Percentiles rank a stretch among this genome's conserved stretches.
Evolutionary conservation across 2,888 invertebrate genomes (phyloP).

Genomic region (Euphydryas editha): DNA sequence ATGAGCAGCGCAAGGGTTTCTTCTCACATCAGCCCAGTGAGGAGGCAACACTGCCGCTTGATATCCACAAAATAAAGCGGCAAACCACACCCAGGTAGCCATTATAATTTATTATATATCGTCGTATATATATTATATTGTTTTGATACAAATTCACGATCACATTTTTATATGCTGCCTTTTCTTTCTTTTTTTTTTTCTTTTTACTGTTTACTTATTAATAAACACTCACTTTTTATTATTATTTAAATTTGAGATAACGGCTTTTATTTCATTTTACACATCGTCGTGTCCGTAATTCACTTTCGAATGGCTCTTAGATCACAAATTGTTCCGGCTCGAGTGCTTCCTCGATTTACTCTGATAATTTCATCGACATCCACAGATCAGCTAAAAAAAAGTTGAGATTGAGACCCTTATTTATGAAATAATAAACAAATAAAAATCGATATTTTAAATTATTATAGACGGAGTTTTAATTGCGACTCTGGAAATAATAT

Average conservation of each 20-base stretch:
- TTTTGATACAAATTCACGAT: constrained; percentile 12
- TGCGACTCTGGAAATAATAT: too few species aligned
- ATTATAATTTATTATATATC: constrained; percentile 52
- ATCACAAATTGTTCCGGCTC: constrained; percentile 34
- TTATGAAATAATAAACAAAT: neutral
- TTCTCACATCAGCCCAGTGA: constrained; percentile 92
- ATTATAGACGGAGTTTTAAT: neutral
- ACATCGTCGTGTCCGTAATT: constrained; percentile 32
- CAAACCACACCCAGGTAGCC: constrained; percentile 72
- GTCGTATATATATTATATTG: too few species aligned
- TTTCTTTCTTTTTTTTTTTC: neutral
- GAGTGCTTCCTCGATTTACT: constrained; percentile 30
- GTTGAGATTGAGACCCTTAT: constrained; percentile 1
- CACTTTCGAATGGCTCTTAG: constrained; percentile 36
- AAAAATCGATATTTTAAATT: neutral
- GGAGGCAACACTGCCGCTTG: constrained; percentile 89
- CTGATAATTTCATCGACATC: constrained; percentile 32
- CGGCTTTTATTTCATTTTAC: constrained; percentile 30
- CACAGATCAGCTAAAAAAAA: constrained; percentile 17
- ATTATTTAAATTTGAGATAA: constrained; percentile 11
- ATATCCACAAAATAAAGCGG: constrained; percentile 70
- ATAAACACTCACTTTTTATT: constrained; percentile 6
- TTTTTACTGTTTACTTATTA: neutral
- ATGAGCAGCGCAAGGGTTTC: constrained; percentile 92
- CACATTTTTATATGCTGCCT: constrained; percentile 17